phyloP scores from a whole-genome alignment of 1,140 invertebrate species.

The Zaprionus davidi region DNA sequence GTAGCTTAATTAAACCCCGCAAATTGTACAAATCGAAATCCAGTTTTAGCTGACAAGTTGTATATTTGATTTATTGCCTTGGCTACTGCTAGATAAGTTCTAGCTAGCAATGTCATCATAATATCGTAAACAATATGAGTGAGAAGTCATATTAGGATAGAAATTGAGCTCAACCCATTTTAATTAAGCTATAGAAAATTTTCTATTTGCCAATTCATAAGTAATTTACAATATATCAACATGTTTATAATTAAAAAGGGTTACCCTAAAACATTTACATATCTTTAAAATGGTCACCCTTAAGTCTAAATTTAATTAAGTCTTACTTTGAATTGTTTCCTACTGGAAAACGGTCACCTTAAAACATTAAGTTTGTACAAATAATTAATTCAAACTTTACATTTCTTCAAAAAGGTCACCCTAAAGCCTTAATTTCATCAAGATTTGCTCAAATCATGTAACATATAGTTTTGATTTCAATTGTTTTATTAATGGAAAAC shows the following conservation, averaged over 20 bases:
- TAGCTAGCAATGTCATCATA: background rate
- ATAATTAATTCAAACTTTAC: background rate
- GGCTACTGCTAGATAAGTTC: background rate
- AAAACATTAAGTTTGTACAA: background rate
- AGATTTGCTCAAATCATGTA: too few species aligned
- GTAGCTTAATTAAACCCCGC: constrained; percentile 2
- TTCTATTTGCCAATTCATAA: background rate
- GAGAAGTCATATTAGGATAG: background rate
- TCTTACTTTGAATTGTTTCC: background rate
- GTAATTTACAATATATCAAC: background rate
- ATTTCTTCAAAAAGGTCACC: background rate
- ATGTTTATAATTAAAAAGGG: background rate
- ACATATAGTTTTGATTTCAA: too few species aligned
- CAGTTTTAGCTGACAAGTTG: background rate
- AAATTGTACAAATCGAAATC: constrained; percentile 4
- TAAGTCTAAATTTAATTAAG: background rate
- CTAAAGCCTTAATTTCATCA: too few species aligned
- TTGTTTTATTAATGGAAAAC: too few species aligned
- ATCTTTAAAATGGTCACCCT: background rate
- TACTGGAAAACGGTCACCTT: background rate
- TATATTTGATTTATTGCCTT: background rate
- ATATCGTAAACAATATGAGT: background rate
- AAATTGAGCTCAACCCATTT: background rate
- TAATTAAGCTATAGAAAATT: too few species aligned
- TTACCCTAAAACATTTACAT: background rate